Evolutionary conservation across 2,797 vertebrate genomes (phyloP), one percentile per base, ranked within the genome.

Genomic region (Moxostoma hubbsi): DNA sequence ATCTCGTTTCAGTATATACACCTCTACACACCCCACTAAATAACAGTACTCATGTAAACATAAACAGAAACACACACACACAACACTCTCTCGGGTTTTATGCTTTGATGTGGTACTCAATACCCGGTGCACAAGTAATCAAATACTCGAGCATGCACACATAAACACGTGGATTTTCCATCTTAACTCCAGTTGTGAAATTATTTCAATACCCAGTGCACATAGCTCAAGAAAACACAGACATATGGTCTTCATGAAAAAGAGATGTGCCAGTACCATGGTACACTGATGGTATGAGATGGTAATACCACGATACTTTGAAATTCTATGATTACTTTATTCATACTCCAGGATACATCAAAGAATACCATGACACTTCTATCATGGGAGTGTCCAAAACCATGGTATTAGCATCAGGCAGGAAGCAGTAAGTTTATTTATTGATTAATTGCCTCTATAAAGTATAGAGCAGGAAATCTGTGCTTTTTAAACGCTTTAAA

Each of bases 1-100:
- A 83, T 69, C 80, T 84, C 79, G 58, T 76, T 81, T 84, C 72
- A n/a, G 50, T 61, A 43, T 70, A 36, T 59, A 65, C 76, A 83
- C 68, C 83, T 75, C 81, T 64, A 81, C 70, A 84, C 46, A 65
- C 76, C 73, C 82, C 63, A 75, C 82, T 85, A 81, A 78, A 86
- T 82, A 82, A 82, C 82, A 81, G 80, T 76, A 75, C 82, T 84
- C 79, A 43, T 70, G 70, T 77, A 68, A 77, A 73, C 62, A 73
- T 77, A 78, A 77, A 82, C 36, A 36, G 3, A 36, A 36, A 36
- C 36, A 36, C 81, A 73, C 55, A 77, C 80, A 66, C 68, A 70
- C 59, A 75, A 11, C 16, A 9, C 66, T 54, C 75, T 54, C 76
- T 11, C 50, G 43, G 59, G 68, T 54, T 54, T 72, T 79, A 36